These are phyloP conservation scores for Haemorhous mexicanus DNA, from an alignment of 2,113 vertebrate genomes.

Conservation along the genomic window DNA sequence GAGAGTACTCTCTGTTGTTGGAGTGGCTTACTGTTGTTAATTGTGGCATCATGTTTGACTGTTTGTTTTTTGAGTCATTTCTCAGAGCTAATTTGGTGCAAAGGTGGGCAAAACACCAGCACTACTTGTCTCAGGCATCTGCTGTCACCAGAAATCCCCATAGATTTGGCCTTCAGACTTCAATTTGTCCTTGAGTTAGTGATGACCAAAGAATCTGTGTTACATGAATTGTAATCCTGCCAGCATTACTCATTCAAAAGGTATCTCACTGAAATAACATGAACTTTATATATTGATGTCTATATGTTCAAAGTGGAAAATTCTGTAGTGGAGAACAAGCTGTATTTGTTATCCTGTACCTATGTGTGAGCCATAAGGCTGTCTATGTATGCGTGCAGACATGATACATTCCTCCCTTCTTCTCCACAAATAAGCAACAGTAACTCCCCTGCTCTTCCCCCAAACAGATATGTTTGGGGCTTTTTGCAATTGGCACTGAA, in stretches of 20 bases:
- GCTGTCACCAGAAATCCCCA: background rate
- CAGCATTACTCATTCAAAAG: background rate
- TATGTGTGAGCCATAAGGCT: background rate
- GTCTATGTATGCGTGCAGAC: background rate
- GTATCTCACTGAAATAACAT: background rate
- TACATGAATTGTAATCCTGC: background rate
- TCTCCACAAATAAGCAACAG: background rate
- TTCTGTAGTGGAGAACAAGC: background rate
- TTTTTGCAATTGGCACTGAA: background rate
- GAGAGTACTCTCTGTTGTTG: background rate
- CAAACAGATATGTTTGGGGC: rapidly evolving
- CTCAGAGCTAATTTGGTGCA: background rate
- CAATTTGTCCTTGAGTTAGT: background rate
- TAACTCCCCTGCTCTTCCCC: background rate
- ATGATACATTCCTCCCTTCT: background rate
- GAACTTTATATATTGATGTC: background rate
- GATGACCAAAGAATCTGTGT: background rate
- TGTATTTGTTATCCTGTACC: background rate
- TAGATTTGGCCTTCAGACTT: background rate
- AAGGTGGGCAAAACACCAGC: background rate
- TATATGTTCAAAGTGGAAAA: background rate
- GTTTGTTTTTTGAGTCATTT: background rate
- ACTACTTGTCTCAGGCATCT: background rate
- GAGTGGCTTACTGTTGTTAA: background rate
- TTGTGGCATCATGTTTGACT: background rate